Base-by-base conservation (phyloP, 2,113 vertebrate species). In the Amazona guildingii region DNA sequence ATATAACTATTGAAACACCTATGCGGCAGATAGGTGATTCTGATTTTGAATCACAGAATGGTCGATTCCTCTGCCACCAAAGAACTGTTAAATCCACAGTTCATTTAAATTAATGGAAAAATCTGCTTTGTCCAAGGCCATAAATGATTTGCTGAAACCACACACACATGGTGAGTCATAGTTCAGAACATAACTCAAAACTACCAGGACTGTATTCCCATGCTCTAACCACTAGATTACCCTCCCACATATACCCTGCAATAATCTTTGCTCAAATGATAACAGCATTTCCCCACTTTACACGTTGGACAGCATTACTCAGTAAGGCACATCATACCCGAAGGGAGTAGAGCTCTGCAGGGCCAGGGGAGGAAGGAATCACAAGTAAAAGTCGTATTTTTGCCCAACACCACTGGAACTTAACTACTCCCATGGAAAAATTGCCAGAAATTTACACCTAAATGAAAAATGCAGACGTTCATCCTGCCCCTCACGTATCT, bases 201-300 rank as follows among this genome's bases (percentile, higher is more conserved):
- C 28, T 83, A 81, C 62, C 74, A 82, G 77, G 86, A 55, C 69
- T 92, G 39, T 94, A 95, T 94, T 97, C 94, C 92, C 95, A 95
- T 78, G 94, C 94, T 86, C 83, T 76, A 95, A 91, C 89, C 94
- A 97, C 81, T 55, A 82, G 73, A 91, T 92, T 79, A 82, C 77
- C 80, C 91, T 95, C 96, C 95, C 94, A 96, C 94, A 94, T 48
- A 72, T 64, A 79, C 81, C 86, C 92, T 89, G 93, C 95, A 95
- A 86, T 95, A 94, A 86, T 94, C 94, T 75, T 46, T 78, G 92
- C 92, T 88, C 80, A 75, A 73, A 86, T 31, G 95, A 88, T 94
- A 95, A 90, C 91, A 95, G 86, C 43, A 5, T 89, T 95, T 95
- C 96, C 89, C 93, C 80, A 86, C 91, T 92, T 78, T 59, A 94